Evolutionary conservation across 2,888 invertebrate species (phyloP), one percentile per base, ranked within the genome.

Genomic region (Amiota mariae): DNA sequence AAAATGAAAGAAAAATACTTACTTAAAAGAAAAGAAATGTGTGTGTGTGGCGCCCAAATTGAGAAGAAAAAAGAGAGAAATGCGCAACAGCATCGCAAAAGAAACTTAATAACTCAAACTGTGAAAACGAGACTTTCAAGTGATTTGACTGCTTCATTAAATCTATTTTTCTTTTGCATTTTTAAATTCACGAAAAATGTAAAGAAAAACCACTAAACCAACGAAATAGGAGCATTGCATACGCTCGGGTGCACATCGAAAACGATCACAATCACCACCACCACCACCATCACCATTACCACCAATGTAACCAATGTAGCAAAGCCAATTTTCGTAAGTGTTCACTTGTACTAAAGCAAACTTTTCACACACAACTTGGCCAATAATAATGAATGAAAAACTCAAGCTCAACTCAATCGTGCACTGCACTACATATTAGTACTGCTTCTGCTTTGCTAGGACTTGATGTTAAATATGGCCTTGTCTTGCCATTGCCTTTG

Each of bases 91-190:
- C 46, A 15, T 66, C 66, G 48, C n/a, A 47, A 15, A 48, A 66
- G 66, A 48, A n/a, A 66, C 36, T 36, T 36, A 66, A 66, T 49
- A 66, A 48, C 66, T 18, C 47, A 66, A 66, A 66, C 66, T 48
- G 36, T 36, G 66, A 47, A 48, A 66, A 48, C 63, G 18, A 48
- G 73, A 68, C 63, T 47, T n/a, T 1, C n/a, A 47, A 61, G 78
- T 75, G 77, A 81, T 81, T 78, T 81, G 76, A 81, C 73, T 80
- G 80, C 78, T 81, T 80, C 77, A 81, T 81, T 81, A 75, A 77
- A 75, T 78, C 66, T 66, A 66, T 66, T 66, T 66, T 66, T 66
- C 66, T 66, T 66, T 66, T 66, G 66, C 47, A 66, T 66, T 66
- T 66, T 36, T 20, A 11, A 59, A 20, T 59, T 11, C 9, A 9